Evolutionary conservation across 2,797 vertebrate species (phyloP).

Genomic region (Myiothlypis chrysogaster): DNA sequence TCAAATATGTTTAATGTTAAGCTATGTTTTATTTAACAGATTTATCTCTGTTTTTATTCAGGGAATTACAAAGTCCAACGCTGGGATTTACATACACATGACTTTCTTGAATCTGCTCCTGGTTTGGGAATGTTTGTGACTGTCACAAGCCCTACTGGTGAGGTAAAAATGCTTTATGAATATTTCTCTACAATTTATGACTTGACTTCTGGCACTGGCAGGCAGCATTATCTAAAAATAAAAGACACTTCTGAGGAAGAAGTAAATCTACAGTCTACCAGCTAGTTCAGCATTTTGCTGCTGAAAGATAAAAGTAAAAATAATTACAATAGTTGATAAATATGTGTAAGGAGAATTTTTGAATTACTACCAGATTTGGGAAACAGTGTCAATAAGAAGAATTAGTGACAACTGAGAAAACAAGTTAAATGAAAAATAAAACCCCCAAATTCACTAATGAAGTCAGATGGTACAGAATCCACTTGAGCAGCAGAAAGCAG

Average conservation of each 20-base stretch:
- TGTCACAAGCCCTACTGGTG: conserved; percentile 78
- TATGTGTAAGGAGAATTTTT: background rate
- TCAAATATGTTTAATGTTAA: background rate
- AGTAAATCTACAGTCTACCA: background rate
- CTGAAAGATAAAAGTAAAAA: background rate
- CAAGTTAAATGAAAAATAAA: background rate
- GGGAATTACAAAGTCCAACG: conserved; percentile 85
- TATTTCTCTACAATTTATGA: background rate
- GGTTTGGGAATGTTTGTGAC: conserved; percentile 86
- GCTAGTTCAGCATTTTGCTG: background rate
- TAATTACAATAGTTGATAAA: background rate
- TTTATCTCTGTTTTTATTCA: conserved; percentile 50
- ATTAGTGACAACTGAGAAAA: background rate
- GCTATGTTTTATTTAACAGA: background rate
- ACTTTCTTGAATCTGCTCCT: conserved; percentile 74
- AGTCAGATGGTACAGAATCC: background rate
- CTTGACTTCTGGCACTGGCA: background rate
- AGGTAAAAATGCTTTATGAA: conserved; percentile 73
- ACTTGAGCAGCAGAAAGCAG: background rate
- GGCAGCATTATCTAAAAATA: background rate
- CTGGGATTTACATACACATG: conserved; percentile 75
- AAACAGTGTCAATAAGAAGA: background rate
- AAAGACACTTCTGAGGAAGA: background rate
- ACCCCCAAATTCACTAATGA: background rate
- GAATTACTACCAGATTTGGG: background rate